phyloP scores from a whole-genome alignment of 2,888 invertebrate species.

The Notodonta dromedarius region DNA sequence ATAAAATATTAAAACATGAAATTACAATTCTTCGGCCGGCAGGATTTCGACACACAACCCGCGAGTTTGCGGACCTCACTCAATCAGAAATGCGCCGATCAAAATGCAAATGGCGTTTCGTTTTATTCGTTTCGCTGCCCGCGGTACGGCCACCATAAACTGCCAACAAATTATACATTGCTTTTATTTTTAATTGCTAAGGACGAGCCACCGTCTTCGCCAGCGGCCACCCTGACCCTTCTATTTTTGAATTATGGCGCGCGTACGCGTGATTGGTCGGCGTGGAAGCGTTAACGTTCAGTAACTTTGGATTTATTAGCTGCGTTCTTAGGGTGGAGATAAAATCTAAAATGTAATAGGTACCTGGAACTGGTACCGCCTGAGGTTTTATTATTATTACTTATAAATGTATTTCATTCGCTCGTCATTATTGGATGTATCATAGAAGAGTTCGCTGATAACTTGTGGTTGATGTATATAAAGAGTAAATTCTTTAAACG shows the following conservation, averaged over 20 bases:
- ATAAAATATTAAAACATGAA: neutral
- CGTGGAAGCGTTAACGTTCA: slow-evolving; percentile 40
- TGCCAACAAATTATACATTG: slow-evolving; percentile 79
- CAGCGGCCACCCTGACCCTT: slow-evolving; percentile 67
- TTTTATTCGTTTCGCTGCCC: slow-evolving; percentile 68
- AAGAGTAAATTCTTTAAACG: too few species aligned
- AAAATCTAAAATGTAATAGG: slow-evolving; percentile 52
- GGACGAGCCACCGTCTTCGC: slow-evolving; percentile 77
- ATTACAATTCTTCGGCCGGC: neutral
- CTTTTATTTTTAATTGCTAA: slow-evolving; percentile 82
- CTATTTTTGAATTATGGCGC: slow-evolving; percentile 79
- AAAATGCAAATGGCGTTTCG: slow-evolving; percentile 67
- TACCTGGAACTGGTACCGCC: too few species aligned
- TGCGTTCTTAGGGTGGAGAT: slow-evolving; percentile 48
- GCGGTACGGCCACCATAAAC: slow-evolving; percentile 67
- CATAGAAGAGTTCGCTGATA: too few species aligned
- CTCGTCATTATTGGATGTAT: slow-evolving; percentile 6
- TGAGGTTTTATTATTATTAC: slow-evolving; percentile 25
- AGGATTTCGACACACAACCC: slow-evolving; percentile 14
- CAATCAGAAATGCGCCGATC: slow-evolving; percentile 77
- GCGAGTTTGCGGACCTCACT: slow-evolving; percentile 53
- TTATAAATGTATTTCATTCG: slow-evolving; percentile 15
- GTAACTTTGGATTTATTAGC: slow-evolving; percentile 41
- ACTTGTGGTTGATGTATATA: too few species aligned
- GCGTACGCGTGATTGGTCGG: slow-evolving; percentile 77